Base-by-base conservation (phyloP, 2,797 vertebrate species). In the Rhinophrynus dorsalis region DNA sequence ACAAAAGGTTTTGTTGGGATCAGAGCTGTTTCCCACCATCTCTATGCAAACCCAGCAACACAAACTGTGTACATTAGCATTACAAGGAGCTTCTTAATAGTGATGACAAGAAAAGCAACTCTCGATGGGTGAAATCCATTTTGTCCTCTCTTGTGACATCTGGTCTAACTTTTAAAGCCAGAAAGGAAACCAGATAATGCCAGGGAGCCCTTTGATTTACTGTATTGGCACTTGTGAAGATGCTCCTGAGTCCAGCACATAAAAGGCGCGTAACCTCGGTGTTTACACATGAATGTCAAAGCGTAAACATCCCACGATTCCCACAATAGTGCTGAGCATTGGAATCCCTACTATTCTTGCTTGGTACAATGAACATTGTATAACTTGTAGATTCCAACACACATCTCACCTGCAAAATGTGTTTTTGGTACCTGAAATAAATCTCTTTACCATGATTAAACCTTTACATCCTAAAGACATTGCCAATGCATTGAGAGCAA, bases 121-220 rank as follows among this genome's bases (percentile, higher is more conserved):
- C 92, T 93, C 79, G 78, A 90, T 82, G 86, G 91, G 89, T 92
- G 90, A 91, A 89, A 91, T 92, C 91, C 90, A 92, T 92, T 94
- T 92, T 94, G 93, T 95, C 91, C 90, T 92, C 90, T 89, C 91
- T 91, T 81, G 83, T 91, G 94, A 96, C 95, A 94, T 95, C 94
- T 96, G 94, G 92, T 94, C 90, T 90, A 91, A 92, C 91, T 93
- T 92, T 93, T 91, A 86, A 90, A 91, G 92, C 92, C 95, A 94
- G 91, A 95, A 94, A 92, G 92, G 89, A 92, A 92, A 87, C 85
- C 69, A 87, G 92, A 93, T 92, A 92, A 94, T 91, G 91, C 92
- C 90, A 90, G 84, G 88, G 90, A 90, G 89, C 79, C 86, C 92
- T 95, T 88, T 94, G 93, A 93, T 94, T 97, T 93, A 94, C 93